A percentile compares a stretch with the other conserved stretches of the same genome.
Conservation (phyloP, 2,797 vertebrate species). For the Neosalanx taihuensis region DNA sequence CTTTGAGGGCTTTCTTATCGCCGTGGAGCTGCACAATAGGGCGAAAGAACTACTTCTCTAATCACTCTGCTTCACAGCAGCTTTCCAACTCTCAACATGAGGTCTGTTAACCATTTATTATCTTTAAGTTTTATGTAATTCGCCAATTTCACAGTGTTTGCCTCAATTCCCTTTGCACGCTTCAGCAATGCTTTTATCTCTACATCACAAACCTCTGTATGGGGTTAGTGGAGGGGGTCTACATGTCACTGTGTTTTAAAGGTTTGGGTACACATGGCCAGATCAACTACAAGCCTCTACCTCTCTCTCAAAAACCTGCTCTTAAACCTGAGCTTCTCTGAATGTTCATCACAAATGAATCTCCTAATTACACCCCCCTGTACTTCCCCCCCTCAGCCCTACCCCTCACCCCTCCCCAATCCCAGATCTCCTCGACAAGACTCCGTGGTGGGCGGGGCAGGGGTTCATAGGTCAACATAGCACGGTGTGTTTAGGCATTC, state of each 20-base stretch:
- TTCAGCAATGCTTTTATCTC: neutral
- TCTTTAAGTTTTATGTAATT: conserved; percentile 6
- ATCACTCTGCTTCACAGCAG: conserved; percentile 11
- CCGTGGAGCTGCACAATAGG: neutral
- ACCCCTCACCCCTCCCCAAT: conserved; percentile 14
- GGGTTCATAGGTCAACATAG: conserved; percentile 19
- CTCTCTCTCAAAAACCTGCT: too few species aligned
- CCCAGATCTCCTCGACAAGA: conserved; percentile 18
- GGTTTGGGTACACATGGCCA: neutral
- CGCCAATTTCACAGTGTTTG: neutral
- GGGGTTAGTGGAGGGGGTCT: neutral
- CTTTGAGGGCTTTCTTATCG: neutral
- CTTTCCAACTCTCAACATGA: neutral
- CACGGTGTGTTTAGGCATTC: neutral
- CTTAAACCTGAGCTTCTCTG: conserved; percentile 20
- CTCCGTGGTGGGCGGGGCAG: conserved; percentile 26
- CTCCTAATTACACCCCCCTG: too few species aligned
- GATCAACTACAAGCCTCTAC: too few species aligned
- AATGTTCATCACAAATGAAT: conserved; percentile 23
- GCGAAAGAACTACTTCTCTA: neutral
- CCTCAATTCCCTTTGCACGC: neutral
- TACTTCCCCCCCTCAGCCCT: too few species aligned
- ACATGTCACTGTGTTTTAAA: conserved; percentile 33
- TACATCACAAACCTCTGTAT: too few species aligned
- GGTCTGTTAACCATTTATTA: neutral